These are phyloP conservation scores for Desmophyllum pertusum DNA, from an alignment of 92 coral and sea anemone genomes.

Conservation along the genomic window DNA sequence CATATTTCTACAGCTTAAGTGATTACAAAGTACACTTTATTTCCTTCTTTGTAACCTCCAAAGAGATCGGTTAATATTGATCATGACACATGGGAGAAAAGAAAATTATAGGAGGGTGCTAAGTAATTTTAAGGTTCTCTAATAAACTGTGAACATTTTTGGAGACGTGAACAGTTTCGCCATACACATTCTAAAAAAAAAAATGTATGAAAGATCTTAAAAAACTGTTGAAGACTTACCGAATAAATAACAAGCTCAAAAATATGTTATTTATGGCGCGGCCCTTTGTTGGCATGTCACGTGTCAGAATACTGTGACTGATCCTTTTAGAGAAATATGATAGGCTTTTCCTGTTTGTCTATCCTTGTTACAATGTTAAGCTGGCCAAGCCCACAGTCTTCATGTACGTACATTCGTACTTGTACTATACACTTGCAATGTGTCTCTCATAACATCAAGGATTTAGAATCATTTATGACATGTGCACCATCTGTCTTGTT, in stretches of 20 bases:
- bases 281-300: slow-evolving; percentile 13
- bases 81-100: neutral
- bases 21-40: neutral
- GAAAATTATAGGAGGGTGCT: neutral
- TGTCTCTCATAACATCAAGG: neutral
- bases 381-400: neutral
- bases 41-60: neutral
- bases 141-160: neutral
- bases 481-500: neutral
- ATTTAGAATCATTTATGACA: neutral
- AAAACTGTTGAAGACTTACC: neutral
- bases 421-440: neutral
- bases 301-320: slow-evolving; percentile 25
- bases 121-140: slow-evolving; percentile 7
- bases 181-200: neutral
- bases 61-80: neutral
- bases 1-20: neutral
- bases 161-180: neutral
- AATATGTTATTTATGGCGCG: neutral
- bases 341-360: slow-evolving; percentile 18
- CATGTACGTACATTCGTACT: neutral
- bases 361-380: neutral
- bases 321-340: slow-evolving; percentile 10
- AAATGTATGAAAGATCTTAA: neutral
- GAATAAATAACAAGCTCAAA: neutral